These are phyloP conservation scores for Congeria kusceri DNA, from an alignment of 2,888 invertebrate species.

Conservation along the genomic window DNA sequence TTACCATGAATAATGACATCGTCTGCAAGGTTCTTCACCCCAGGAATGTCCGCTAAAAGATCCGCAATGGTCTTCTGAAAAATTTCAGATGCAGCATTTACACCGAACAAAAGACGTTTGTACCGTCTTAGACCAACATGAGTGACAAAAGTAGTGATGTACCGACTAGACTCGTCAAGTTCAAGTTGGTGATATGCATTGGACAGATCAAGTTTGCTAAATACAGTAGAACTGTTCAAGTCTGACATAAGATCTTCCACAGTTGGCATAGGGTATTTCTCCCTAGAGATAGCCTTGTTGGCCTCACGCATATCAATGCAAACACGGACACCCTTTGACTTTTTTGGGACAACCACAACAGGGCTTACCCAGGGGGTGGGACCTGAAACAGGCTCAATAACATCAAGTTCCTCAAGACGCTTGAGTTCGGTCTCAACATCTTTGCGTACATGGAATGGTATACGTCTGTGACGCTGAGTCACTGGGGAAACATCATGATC, in stretches of 20 bases:
- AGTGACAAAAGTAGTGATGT: constrained; percentile 55
- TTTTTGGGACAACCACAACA: constrained; percentile 68
- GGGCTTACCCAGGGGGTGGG: constrained; percentile 75
- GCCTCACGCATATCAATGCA: constrained; percentile 69
- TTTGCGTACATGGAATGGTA: constrained; percentile 61
- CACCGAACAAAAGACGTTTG: constrained; percentile 1
- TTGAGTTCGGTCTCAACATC: constrained; percentile 67
- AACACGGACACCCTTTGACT: constrained; percentile 60
- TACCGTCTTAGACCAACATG: constrained; percentile 3
- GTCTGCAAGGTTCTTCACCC: not conserved
- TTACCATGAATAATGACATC: constrained; percentile 5
- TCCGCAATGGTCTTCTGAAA: constrained; percentile 1
- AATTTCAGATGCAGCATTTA: constrained; percentile 6
- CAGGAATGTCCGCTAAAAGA: not conserved
- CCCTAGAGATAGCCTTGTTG: constrained; percentile 64
- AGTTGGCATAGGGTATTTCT: constrained; percentile 65
- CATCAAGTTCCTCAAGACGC: constrained; percentile 62
- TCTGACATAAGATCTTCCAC: constrained; percentile 64
- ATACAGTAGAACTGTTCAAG: constrained; percentile 62
- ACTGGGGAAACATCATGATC: constrained; percentile 46
- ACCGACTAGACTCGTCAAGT: constrained; percentile 53
- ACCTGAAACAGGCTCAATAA: constrained; percentile 72
- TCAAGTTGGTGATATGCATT: constrained; percentile 69
- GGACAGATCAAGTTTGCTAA: constrained; percentile 65
- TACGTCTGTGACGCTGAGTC: constrained; percentile 49